Evolutionary conservation across 1,140 invertebrate species (phyloP), one percentile per base, ranked within the genome.

Genomic region (Dreissena polymorpha): DNA sequence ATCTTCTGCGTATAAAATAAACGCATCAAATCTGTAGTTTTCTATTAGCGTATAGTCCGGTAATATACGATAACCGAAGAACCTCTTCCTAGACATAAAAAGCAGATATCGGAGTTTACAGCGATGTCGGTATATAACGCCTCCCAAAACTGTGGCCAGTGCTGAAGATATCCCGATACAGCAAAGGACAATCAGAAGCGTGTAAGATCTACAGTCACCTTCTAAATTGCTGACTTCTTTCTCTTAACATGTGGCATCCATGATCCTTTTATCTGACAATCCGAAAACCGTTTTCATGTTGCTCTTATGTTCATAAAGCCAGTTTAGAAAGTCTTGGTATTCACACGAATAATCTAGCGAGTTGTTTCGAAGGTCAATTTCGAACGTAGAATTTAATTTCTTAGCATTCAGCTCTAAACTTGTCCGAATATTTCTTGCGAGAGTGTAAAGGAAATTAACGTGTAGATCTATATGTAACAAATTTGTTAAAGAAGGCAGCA

Each of bases 1-100:
- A 64, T 86, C 85, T 14, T 82, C 72, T 14, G 84, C 78, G 63
- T 89, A 90, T 13, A 79, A 87, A 8, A 90, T 80, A n/a, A n/a
- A n/a, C n/a, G n/a, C n/a, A n/a, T n/a, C n/a, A n/a, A n/a, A n/a
- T n/a, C n/a, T n/a, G n/a, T n/a, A n/a, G n/a, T n/a, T n/a, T n/a
- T n/a, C n/a, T n/a, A n/a, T n/a, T n/a, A n/a, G n/a, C n/a, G n/a
- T n/a, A n/a, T n/a, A n/a, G n/a, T n/a, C n/a, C n/a, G n/a, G n/a
- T n/a, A n/a, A n/a, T n/a, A n/a, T n/a, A n/a, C n/a, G n/a, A n/a
- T n/a, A n/a, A n/a, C n/a, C n/a, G n/a, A n/a, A n/a, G n/a, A n/a
- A n/a, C n/a, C n/a, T n/a, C n/a, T n/a, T n/a, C n/a, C n/a, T n/a
- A n/a, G n/a, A n/a, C n/a, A n/a, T n/a, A n/a, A n/a, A n/a, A n/a